A percentile compares a stretch with the other conserved stretches of the same genome.
phyloP scores from a whole-genome alignment of 1,140 invertebrate genomes.

The Drosophila ironensis region DNA sequence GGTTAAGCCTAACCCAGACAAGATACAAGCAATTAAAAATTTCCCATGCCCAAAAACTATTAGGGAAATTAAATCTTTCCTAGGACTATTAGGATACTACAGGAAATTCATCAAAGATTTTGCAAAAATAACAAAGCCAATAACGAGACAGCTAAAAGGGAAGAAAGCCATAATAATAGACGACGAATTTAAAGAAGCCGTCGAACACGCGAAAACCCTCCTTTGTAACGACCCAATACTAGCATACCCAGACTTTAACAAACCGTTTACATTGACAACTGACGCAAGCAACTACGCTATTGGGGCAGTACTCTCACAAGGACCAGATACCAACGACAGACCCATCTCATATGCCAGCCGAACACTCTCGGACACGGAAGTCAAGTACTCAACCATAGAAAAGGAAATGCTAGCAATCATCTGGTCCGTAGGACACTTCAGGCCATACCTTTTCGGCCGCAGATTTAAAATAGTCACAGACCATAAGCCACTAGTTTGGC shows the following conservation, averaged over 20 bases:
- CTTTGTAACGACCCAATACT: not conserved
- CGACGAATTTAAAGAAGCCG: not conserved
- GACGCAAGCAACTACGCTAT: conserved; percentile 3
- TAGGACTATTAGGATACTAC: too few relatives aligned
- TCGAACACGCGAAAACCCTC: not conserved
- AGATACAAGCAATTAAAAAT: too few relatives aligned
- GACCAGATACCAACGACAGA: not conserved
- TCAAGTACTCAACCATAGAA: conserved; percentile 10
- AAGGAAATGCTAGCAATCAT: conserved; percentile 1
- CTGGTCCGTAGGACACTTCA: too few relatives aligned
- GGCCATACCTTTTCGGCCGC: not conserved
- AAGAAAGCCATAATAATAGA: not conserved
- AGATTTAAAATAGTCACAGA: too few relatives aligned
- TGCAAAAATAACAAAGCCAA: too few relatives aligned
- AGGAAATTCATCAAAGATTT: too few relatives aligned
- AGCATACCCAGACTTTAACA: not conserved
- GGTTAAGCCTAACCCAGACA: too few relatives aligned
- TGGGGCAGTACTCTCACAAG: conserved; percentile 1
- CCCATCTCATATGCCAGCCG: conserved; percentile 4
- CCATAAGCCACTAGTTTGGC: not conserved
- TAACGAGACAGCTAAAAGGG: too few relatives aligned
- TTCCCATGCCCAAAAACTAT: too few relatives aligned
- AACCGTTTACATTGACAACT: conserved; percentile 6
- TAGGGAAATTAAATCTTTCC: too few relatives aligned
- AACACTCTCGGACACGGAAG: conserved; percentile 12